A percentile compares a stretch with the other conserved stretches of the same genome.
phyloP scores from a whole-genome alignment of 2,113 vertebrate genomes.

The Crotalus viridis region DNA sequence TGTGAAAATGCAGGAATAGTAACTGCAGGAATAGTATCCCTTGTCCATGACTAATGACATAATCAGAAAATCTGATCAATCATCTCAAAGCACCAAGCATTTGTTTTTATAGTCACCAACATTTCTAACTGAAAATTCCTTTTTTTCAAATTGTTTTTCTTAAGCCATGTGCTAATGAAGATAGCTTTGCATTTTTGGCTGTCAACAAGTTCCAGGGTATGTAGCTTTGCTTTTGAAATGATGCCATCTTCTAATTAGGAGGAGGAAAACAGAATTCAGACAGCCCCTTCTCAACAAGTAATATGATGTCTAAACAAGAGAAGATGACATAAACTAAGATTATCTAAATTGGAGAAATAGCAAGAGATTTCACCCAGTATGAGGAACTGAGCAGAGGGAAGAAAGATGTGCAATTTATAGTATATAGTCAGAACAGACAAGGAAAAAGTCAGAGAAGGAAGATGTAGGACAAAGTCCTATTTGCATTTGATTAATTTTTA shows the following conservation, averaged over 20 bases:
- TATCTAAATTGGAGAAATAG: neutral
- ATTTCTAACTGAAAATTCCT: neutral
- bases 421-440: neutral
- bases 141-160: neutral
- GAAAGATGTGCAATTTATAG: neutral
- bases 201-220: neutral
- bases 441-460: neutral
- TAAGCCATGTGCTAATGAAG: neutral
- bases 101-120: neutral
- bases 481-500: neutral
- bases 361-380: neutral
- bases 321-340: neutral
- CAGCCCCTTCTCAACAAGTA: neutral
- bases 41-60: neutral
- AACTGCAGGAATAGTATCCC: neutral
- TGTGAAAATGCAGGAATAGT: neutral
- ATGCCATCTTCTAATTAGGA: slow-evolving; percentile 4
- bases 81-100: neutral
- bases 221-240: neutral
- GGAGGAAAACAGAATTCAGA: neutral
- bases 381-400: neutral
- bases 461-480: neutral
- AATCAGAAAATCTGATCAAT: neutral
- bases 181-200: neutral
- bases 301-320: neutral